Base-by-base conservation (phyloP, 1,140 invertebrate species). In the Bombus cullumanus region DNA sequence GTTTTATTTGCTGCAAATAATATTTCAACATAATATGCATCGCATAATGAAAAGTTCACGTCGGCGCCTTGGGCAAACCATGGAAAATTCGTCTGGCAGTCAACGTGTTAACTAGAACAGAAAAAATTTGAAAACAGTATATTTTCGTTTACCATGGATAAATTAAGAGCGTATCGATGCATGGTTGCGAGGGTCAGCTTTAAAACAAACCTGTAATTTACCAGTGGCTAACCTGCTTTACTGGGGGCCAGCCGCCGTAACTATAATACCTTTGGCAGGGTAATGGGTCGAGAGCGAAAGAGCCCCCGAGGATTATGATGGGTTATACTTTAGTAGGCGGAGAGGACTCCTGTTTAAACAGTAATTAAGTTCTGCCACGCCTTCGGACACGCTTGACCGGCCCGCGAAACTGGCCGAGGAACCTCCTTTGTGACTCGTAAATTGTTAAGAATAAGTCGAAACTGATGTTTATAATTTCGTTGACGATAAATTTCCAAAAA, bases 181-280 rank as follows among this genome's bases (percentile, higher is more conserved):
- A 82, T 69, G 87, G 89, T 82, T 90, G 89, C 72, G 12, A 25
- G 86, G 75, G 28, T 34, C 34, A 31, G 85, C 77, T 90, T 43
- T 92, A 91, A 94, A 94, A 94, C 92, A 94, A 95, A 95, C 94
- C 93, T 95, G 92, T 94, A 95, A 95, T 95, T 95, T 95, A 94
- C 90, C 94, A 91, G 93, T 94, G 92, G 93, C 93, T 91, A 89
- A 91, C 68, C 68, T 39, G 10, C 9, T 94, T 95, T 94, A 94
- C 90, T 93, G 90, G 93, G 93, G 92, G 93, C 92, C 90, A 89
- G 90, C 88, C 89, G 83, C 89, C 83, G 80, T 73, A 87, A 91
- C 88, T 88, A 87, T 88, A 83, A 84, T 86, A 73, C 82, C 77
- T 74, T 43, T 57, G 76, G 31, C 59, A 85, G n/a, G 89, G 71